These are phyloP conservation scores for Anseranas semipalmata DNA, from an alignment of 2,113 vertebrate genomes.

Conservation along the genomic window DNA sequence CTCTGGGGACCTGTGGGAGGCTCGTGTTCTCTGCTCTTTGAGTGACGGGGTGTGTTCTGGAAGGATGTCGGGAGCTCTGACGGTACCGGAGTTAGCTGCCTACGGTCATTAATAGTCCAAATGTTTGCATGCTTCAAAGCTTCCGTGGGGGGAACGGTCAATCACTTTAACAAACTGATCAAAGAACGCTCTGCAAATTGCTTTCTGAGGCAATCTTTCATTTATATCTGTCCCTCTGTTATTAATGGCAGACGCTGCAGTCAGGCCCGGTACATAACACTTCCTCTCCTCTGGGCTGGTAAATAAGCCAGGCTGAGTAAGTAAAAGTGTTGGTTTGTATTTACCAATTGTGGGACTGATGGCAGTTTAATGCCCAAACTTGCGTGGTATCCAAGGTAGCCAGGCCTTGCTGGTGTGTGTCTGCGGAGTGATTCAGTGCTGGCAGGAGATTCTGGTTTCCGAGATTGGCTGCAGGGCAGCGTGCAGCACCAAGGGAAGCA, in stretches of 20 bases:
- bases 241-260: neutral
- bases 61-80: neutral
- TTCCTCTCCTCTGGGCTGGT: neutral
- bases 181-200: neutral
- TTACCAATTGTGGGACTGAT: neutral
- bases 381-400: neutral
- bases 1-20: neutral
- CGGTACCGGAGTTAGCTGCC: neutral
- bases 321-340: neutral
- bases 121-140: slow-evolving; percentile 4
- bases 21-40: neutral
- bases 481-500: neutral
- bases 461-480: neutral
- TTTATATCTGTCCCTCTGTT: neutral
- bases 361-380: neutral
- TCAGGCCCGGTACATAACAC: fast-evolving
- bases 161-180: neutral
- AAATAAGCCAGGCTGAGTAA: neutral
- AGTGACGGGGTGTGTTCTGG: neutral
- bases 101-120: neutral
- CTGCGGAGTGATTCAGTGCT: neutral
- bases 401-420: neutral
- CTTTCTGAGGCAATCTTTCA: neutral
- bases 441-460: neutral
- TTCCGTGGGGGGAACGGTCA: neutral